Percentiles rank a stretch among this genome's conserved stretches.
phyloP scores from a whole-genome alignment of 2,797 vertebrate genomes.

The Eidolon dupreanum region DNA sequence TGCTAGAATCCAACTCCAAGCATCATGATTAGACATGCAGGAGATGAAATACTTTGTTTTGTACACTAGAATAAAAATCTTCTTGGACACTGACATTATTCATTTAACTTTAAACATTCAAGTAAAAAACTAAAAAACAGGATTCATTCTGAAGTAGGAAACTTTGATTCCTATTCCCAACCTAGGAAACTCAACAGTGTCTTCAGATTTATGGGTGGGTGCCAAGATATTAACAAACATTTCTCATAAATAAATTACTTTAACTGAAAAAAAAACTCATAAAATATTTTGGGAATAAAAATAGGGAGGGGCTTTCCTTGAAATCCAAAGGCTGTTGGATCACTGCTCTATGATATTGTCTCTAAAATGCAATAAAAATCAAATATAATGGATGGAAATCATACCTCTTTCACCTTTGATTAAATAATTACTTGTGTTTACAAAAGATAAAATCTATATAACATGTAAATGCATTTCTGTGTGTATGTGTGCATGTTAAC shows the following conservation, averaged over 20 bases:
- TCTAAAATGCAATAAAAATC: background rate
- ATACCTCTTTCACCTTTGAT: background rate
- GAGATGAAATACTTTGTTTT: background rate
- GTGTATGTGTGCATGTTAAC: background rate
- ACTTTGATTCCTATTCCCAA: background rate
- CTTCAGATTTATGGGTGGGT: background rate
- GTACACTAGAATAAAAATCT: background rate
- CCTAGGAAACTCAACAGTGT: background rate
- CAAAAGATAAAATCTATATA: background rate
- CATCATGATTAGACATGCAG: background rate
- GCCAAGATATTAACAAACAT: background rate
- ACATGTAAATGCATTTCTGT: background rate
- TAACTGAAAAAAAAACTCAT: background rate
- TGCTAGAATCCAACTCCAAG: background rate
- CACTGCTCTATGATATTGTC: background rate
- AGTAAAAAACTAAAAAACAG: background rate
- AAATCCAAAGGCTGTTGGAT: background rate
- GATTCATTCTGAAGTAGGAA: background rate
- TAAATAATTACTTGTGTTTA: background rate
- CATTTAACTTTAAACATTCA: background rate
- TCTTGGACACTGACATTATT: background rate
- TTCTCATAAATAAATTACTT: constrained; percentile 1
- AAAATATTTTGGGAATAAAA: background rate
- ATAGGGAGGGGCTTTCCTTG: background rate
- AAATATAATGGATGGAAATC: background rate